Percentiles rank a stretch among this genome's conserved stretches.
Evolutionary conservation across 2,888 invertebrate genomes (phyloP).

Genomic region (Sphaeridia pumilis): DNA sequence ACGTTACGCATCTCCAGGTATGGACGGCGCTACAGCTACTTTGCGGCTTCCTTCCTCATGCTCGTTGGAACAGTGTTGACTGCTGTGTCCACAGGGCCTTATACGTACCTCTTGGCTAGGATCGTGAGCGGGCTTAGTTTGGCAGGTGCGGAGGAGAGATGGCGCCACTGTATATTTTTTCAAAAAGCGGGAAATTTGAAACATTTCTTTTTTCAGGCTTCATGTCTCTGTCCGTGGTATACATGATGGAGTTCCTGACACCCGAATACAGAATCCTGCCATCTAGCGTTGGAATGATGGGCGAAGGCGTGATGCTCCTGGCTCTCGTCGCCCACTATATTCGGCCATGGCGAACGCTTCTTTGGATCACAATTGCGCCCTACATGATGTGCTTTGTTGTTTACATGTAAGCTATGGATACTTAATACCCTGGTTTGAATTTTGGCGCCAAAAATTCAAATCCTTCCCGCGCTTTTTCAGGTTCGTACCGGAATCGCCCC

Average conservation of each 20-base stretch:
- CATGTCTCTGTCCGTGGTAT: conserved; percentile 26
- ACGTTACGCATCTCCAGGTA: no score
- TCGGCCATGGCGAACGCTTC: conserved; percentile 21
- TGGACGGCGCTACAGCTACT: conserved; percentile 20
- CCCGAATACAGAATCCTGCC: conserved; percentile 23
- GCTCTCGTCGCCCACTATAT: conserved; percentile 22
- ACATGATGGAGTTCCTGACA: conserved; percentile 31
- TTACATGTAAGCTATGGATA: neutral
- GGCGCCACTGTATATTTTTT: neutral
- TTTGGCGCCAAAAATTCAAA: neutral
- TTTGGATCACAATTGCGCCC: conserved; percentile 18
- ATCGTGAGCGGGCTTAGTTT: conserved; percentile 25
- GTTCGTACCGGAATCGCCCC: conserved; percentile 25
- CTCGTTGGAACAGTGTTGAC: conserved; percentile 17
- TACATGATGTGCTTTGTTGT: conserved; percentile 1
- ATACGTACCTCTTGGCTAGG: conserved; percentile 20
- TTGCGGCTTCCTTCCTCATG: conserved; percentile 24
- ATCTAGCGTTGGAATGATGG: conserved; percentile 19
- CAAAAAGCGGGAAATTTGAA: neutral
- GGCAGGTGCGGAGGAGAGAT: no score
- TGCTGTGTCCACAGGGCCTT: conserved; percentile 15
- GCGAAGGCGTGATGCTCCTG: conserved; percentile 22
- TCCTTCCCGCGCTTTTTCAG: neutral
- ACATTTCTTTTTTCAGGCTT: conserved; percentile 15
- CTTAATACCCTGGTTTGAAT: neutral